A percentile compares a stretch with the other conserved stretches of the same genome.
Evolutionary conservation across 2,113 vertebrate genomes (phyloP).

Genomic region (Phylloscopus trochilus): DNA sequence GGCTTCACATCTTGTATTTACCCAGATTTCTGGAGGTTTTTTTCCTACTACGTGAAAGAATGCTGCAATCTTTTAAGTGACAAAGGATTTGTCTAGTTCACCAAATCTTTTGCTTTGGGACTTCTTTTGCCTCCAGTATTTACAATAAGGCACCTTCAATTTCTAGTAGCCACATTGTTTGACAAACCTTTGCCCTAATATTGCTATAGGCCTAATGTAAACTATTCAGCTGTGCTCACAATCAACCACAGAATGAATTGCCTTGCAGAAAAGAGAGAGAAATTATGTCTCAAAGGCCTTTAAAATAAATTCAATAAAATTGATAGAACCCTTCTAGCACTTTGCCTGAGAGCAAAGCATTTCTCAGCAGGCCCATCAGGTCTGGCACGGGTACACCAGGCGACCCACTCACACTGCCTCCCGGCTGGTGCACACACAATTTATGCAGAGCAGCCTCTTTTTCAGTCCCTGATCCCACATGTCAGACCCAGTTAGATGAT

Average conservation of each 20-base stretch:
- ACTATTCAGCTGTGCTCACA: slow-evolving; percentile 39
- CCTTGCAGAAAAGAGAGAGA: slow-evolving; percentile 14
- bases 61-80: background rate
- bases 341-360: slow-evolving; percentile 22
- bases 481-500: slow-evolving; percentile 23
- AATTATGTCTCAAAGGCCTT: background rate
- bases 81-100: slow-evolving; percentile 37
- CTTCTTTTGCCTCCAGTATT: background rate
- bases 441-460: background rate
- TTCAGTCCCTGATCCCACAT: background rate
- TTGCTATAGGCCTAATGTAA: slow-evolving; percentile 30
- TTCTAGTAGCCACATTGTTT: slow-evolving; percentile 29
- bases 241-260: slow-evolving; percentile 28
- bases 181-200: slow-evolving; percentile 17
- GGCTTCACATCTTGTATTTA: background rate
- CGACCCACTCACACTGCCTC: background rate
- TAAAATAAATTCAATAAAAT: slow-evolving; percentile 32
- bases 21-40: background rate
- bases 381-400: rapidly evolving
- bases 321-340: slow-evolving; percentile 12
- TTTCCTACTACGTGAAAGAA: background rate
- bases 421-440: background rate
- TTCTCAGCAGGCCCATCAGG: slow-evolving; percentile 33
- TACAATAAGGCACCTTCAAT: slow-evolving; percentile 43
- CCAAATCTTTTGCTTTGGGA: slow-evolving; percentile 5